Conservation (phyloP, 2,888 invertebrate species). For the Aphodius sticticus region DNA sequence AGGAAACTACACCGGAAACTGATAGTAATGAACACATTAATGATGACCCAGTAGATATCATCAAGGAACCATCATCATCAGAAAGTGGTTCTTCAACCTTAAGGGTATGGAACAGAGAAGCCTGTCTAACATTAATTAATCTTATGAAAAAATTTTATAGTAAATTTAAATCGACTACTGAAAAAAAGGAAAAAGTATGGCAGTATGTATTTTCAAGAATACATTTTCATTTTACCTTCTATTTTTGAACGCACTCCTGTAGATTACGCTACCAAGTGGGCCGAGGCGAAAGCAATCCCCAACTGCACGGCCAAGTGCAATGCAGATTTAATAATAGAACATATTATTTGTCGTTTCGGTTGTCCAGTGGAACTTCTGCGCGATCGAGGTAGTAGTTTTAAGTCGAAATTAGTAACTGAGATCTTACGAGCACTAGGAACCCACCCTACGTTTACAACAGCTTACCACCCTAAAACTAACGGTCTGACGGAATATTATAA, state of each 20-base stretch:
- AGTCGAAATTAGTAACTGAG: not conserved
- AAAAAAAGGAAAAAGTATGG: too few relatives aligned
- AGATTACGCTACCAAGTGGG: conserved; percentile 31
- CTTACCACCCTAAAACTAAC: conserved; percentile 26
- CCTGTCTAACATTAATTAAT: conserved; percentile 35
- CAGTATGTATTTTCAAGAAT: too few relatives aligned
- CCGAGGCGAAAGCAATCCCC: conserved; percentile 27
- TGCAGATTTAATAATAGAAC: conserved; percentile 19
- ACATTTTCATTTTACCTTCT: too few relatives aligned
- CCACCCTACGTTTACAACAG: conserved; percentile 15
- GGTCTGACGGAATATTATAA: conserved; percentile 33
- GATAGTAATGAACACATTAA: too few relatives aligned
- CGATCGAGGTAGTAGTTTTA: conserved; percentile 9
- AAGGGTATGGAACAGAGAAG: too few relatives aligned
- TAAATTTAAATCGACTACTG: too few relatives aligned
- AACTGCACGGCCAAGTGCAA: conserved; percentile 28
- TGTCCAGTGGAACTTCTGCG: conserved; percentile 9
- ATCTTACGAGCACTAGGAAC: conserved; percentile 29
- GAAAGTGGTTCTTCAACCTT: too few relatives aligned
- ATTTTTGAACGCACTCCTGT: too few relatives aligned
- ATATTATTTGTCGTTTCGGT: conserved; percentile 15
- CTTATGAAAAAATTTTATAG: conserved; percentile 18
- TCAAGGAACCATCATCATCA: too few relatives aligned
- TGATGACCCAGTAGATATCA: too few relatives aligned
- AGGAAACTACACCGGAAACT: too few relatives aligned